A percentile compares a stretch with the other conserved stretches of the same genome.
Evolutionary conservation across 1,140 invertebrate species (phyloP).

Genomic region (Caenorhabditis brenneri): DNA sequence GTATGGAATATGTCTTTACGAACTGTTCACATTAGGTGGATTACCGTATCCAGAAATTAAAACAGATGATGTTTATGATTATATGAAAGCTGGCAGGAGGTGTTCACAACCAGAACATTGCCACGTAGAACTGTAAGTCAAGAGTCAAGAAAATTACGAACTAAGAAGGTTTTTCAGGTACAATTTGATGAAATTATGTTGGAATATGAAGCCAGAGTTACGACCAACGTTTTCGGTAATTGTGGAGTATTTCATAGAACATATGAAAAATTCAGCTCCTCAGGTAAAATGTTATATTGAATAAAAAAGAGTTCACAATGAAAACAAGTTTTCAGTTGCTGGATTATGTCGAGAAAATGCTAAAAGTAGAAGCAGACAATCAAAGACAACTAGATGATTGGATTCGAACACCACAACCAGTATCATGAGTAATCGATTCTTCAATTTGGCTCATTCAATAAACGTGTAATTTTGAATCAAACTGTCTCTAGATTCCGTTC

Average conservation of each 20-base stretch:
- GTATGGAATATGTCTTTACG: neutral
- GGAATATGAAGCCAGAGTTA: neutral
- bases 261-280: neutral
- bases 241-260: neutral
- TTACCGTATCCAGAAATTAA: neutral
- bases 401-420: too few species aligned
- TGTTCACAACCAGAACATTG: neutral
- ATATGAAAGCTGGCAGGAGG: neutral
- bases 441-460: too few species aligned
- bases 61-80: neutral
- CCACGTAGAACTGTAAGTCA: neutral
- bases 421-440: too few species aligned
- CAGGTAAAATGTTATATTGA: too few species aligned
- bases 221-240: neutral
- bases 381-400: slow-evolving; percentile 2
- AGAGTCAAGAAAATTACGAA: too few species aligned
- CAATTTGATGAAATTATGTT: slow-evolving; percentile 7
- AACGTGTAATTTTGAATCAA: too few species aligned
- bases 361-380: neutral
- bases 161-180: neutral
- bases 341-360: neutral
- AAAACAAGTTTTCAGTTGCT: neutral
- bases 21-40: neutral
- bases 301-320: too few species aligned
- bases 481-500: too few species aligned